Evolutionary conservation across 92 coral and sea anemone species (phyloP), one percentile per base, ranked within the genome.

Genomic region (Parazoanthus darwini): DNA sequence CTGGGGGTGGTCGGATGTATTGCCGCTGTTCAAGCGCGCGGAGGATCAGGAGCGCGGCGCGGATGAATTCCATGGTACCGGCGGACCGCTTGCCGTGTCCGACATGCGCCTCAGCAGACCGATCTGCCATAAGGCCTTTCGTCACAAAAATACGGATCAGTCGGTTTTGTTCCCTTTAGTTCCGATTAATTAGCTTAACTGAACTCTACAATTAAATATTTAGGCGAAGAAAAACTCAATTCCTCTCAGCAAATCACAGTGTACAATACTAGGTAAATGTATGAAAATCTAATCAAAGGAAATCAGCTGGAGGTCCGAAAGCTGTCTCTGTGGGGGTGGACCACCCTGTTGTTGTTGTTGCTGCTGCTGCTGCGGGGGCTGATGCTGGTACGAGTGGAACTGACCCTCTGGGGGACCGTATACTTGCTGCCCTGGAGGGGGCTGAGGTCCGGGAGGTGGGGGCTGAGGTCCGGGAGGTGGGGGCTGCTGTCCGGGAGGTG

Each of bases 221-320:
- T 63, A 26, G 22, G 70, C 26, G 25, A 63, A 63, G 70, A 63
- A 63, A 63, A 63, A 4, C 26, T 23, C 70, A 14, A 29, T 29
- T 29, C 33, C 33, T 29, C 33, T 29, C 33, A 76, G 35, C 11
- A 76, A 18, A 18, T 76, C 46, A 44, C 46, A 39, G 46, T 76
- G 80, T 39, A 39, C 51, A 76, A 39, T 76, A 18, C 14, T 76
- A 20, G 37, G 46, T 8, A 39, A 5, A 26, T 37, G 54, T 76
- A 18, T 22, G n/a, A 20, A 35, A 74, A 29, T 84, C 66, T 86
- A 97, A 87, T 97, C 99, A 82, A 97, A 97, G 56, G 98, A 95
- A 75, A 97, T 97, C 22, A 97, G 95, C 77, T 93, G 95, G 13
- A 96, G 91, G 78, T 97, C 99, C 0, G 98, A 92, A 65, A 91